Percentiles rank a stretch among this genome's conserved stretches.
Evolutionary conservation across 2,113 vertebrate genomes (phyloP).

Genomic region (Festucalex cinctus): DNA sequence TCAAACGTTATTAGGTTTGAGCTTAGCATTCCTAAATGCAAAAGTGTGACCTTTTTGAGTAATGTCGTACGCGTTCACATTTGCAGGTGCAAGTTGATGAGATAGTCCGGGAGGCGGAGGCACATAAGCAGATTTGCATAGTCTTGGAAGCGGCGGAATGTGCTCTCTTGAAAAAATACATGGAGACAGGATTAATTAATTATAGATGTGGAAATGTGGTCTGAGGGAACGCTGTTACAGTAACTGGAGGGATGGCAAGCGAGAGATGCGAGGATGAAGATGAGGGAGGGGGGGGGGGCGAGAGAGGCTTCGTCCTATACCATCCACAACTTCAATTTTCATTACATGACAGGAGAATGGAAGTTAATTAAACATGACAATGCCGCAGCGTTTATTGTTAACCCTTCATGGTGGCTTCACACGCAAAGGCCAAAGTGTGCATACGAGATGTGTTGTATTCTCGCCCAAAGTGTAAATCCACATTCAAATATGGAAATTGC

Average conservation of each 20-base stretch:
- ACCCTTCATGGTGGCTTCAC: slow-evolving; percentile 42
- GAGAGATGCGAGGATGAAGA: slow-evolving; percentile 29
- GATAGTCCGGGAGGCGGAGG: slow-evolving; percentile 16
- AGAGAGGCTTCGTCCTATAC: slow-evolving; percentile 18
- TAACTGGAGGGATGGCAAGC: slow-evolving; percentile 61
- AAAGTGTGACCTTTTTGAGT: slow-evolving; percentile 35
- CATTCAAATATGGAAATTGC: slow-evolving; percentile 13
- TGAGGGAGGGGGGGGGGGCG: slow-evolving; percentile 15
- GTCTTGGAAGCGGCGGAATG: slow-evolving; percentile 47
- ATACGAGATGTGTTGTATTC: slow-evolving; percentile 34
- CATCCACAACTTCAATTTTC: slow-evolving; percentile 64
- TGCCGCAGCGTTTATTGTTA: slow-evolving; percentile 49
- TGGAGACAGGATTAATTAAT: slow-evolving; percentile 69
- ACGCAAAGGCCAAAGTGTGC: slow-evolving; percentile 62
- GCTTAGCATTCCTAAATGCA: slow-evolving; percentile 21
- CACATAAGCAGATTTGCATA: slow-evolving; percentile 30
- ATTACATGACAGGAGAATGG: slow-evolving; percentile 55
- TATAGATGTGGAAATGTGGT: slow-evolving; percentile 70
- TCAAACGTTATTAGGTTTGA: slow-evolving; percentile 8
- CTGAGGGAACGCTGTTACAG: slow-evolving; percentile 62
- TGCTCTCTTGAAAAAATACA: slow-evolving; percentile 56
- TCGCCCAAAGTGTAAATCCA: slow-evolving; percentile 35
- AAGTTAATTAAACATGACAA: slow-evolving; percentile 70
- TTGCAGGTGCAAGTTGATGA: slow-evolving; percentile 29
- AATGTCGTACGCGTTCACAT: slow-evolving; percentile 11